Evolutionary conservation across 1,140 invertebrate species (phyloP), one percentile per base, ranked within the genome.

Genomic region (Trichonephila clavipes): DNA sequence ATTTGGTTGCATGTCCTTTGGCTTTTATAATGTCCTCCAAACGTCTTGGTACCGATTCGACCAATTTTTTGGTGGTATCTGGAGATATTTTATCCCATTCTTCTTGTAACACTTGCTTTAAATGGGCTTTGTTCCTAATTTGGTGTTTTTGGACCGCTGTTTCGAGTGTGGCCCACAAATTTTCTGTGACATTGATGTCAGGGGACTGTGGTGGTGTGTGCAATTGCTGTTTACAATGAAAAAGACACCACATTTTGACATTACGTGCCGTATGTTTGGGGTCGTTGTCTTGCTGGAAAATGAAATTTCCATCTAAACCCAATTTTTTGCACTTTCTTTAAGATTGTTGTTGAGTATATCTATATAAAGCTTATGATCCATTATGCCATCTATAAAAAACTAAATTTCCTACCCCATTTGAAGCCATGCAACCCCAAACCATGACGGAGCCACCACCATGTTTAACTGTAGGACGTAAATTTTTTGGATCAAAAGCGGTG

Each of bases 31-130:
- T 72, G 69, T 69, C 64, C 88, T 89, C 64, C 88, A 89, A 72
- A 72, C 64, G 69, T 69, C 69, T 69, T 77, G 69, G 88, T 58
- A 69, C 88, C 58, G 88, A 89, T 72, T 89, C 64, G 21, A 89
- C 40, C 64, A 72, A 77, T 72, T 89, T 77, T 89, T 89, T 51
- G 88, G 69, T 89, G 44, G 64, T 89, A 51, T 89, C n/a, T 89
- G 64, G 86, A 88, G 86, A 88, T 88, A 88, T 88, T 88, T 88
- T 88, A 64, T 64, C 59, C 59, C 58, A 88, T 88, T 88, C 86
- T 88, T 88, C 86, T 88, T 88, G 86, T 64, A 85, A 85, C 82
- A 85, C 82, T 85, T 85, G 82, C 40, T 85, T 85, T 85, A 85
- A 85, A 85, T 85, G 82, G 21, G 14, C 58, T 85, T 85, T 85